Base-by-base conservation (phyloP, 2,888 invertebrate genomes). In the Dicranocentrus wangi region DNA sequence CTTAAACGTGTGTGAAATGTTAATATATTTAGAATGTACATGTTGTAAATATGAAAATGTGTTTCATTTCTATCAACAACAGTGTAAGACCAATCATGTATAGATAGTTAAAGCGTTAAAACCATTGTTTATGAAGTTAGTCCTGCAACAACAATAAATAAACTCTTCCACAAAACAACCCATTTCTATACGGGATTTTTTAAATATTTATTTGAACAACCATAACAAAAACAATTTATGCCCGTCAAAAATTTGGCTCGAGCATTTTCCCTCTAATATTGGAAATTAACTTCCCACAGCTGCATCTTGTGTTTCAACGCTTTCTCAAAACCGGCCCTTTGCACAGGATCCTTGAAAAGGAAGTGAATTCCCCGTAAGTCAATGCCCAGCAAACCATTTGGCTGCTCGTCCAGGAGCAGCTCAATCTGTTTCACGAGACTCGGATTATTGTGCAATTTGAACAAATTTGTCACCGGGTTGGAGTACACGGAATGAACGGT, bases 281-380 rank as follows among this genome's bases (percentile, higher is more conserved):
- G 66, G 42, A 84, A 81, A 75, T 95, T 96, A 87, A 93, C 93
- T 89, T 96, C 95, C 95, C 95, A 95, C 84, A 95, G 90, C 89
- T 95, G 95, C 89, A 95, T 92, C 90, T 94, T 93, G 91, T 95
- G 95, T 89, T 95, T 95, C 88, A 95, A 91, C 80, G 95, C 94
- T 90, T 95, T 94, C 86, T 94, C 92, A 88, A 95, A 95, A 94
- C 95, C 95, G 88, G 92, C 91, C 87, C 92, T 91, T 88, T 94
- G 93, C 43, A 91, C 90, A 2, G 90, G 90, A 86, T 95, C 93
- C 86, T 93, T 93, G 88, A 95, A 95, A 5, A 93, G 93, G 13
- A 94, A 93, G 72, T 94, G 92, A 82, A 95, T 89, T 55, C 95
- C 93, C 87, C 93, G 93, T 88, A 95, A 90, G 87, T 95, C 93